Conservation (phyloP, 2,888 invertebrate species). For the Hirudinaria manillensis region DNA sequence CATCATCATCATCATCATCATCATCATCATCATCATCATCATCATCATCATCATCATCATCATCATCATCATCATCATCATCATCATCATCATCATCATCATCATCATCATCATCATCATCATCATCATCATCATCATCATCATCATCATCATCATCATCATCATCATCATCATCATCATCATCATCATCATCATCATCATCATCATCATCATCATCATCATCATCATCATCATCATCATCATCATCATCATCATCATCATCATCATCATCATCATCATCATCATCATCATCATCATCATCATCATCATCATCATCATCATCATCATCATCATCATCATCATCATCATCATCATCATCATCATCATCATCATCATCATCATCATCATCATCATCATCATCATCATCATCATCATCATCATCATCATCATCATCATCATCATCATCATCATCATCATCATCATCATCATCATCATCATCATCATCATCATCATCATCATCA, state of each 20-base stretch:
- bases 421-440: slow-evolving; percentile 25
- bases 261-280: slow-evolving; percentile 31
- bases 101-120: slow-evolving; percentile 26
- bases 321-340: slow-evolving; percentile 11
- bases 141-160: slow-evolving; percentile 20
- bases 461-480: slow-evolving; percentile 24
- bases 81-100: slow-evolving; percentile 22
- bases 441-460: slow-evolving; percentile 18
- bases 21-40: slow-evolving; percentile 26
- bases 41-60: background rate
- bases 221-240: slow-evolving; percentile 32
- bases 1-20: slow-evolving; percentile 29
- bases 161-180: background rate
- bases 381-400: slow-evolving; percentile 31
- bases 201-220: slow-evolving; percentile 32
- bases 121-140: slow-evolving; percentile 28
- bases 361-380: slow-evolving; percentile 32
- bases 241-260: slow-evolving; percentile 31
- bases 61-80: slow-evolving; percentile 20
- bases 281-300: slow-evolving; percentile 21
- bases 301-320: slow-evolving; percentile 1
- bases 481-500: background rate
- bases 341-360: slow-evolving; percentile 31
- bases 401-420: slow-evolving; percentile 30
- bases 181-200: slow-evolving; percentile 21